Evolutionary conservation across 92 coral and sea anemone genomes (phyloP).

Genomic region (Metridium senile): DNA sequence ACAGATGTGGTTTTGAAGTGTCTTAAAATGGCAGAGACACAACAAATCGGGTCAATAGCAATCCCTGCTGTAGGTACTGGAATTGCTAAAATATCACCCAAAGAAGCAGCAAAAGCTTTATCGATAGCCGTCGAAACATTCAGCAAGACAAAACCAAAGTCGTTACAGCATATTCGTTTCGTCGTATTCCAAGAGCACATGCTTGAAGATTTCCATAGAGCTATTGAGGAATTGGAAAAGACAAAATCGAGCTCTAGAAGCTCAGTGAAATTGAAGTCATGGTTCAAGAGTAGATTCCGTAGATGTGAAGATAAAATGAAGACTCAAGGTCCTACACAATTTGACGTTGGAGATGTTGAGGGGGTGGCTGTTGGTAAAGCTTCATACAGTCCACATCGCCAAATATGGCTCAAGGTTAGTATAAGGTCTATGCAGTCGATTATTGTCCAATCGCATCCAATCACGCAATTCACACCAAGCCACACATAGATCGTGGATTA

Average conservation of each 20-base stretch:
- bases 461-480: too few species aligned
- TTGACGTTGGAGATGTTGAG: background rate
- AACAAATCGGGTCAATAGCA: slow-evolving; percentile 50
- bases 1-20: slow-evolving; percentile 35
- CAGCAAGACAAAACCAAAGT: slow-evolving; percentile 40
- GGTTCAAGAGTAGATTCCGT: background rate
- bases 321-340: background rate
- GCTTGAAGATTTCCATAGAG: slow-evolving; percentile 45
- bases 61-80: slow-evolving; percentile 87
- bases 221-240: slow-evolving; percentile 46
- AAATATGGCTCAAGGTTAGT: slow-evolving; percentile 4
- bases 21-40: slow-evolving; percentile 33
- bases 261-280: background rate
- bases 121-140: slow-evolving; percentile 55
- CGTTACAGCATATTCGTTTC: slow-evolving; percentile 51
- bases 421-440: background rate
- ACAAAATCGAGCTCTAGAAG: slow-evolving; percentile 21
- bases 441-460: too few species aligned
- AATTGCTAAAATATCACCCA: slow-evolving; percentile 12
- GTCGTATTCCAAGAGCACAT: slow-evolving; percentile 60
- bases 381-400: background rate
- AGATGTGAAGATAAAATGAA: background rate
- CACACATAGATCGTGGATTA: too few species aligned
- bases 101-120: slow-evolving; percentile 58
- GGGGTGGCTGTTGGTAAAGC: background rate